Base-by-base conservation (phyloP, 2,888 invertebrate species). In the Ischnus inquisitorius region DNA sequence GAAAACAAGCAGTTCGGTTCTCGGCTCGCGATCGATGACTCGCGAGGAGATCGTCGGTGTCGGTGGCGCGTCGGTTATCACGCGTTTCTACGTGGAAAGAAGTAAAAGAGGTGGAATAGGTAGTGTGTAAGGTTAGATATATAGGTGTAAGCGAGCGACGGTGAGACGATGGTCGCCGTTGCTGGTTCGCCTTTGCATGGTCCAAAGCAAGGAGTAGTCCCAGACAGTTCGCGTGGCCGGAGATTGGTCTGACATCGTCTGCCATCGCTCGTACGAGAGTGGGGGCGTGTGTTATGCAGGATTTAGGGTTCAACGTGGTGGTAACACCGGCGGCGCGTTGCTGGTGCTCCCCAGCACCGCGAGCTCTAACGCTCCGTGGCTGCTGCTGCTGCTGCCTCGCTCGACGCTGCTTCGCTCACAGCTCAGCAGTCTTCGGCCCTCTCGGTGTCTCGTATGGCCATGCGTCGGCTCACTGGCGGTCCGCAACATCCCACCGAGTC, bases 381-480 rank as follows among this genome's bases (percentile, higher is more conserved):
- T 46, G 46, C 12, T 43, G 43, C 43, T 43, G 43, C 4, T 43
- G 78, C 67, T n/a, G 62, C 48, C 77, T 77, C 46, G 78, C 62
- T 75, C 71, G 82, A 76, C 65, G 79, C 72, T 71, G 86, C 79
- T 72, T 78, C 86, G 76, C 75, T 83, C 82, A n/a, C 78, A 22
- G 78, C 76, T 69, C 77, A 77, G 57, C 89, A 87, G 90, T 89
- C 89, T 85, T 89, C 88, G 88, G 86, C 82, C 85, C 88, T 87
- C 88, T 88, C 88, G 84, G 88, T 89, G 78, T 87, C 88, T 87
- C 87, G 90, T 87, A 87, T 90, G 89, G 91, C 90, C 90, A 90
- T 90, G 90, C 90, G 88, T 90, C 88, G 88, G 88, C 80, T 85
- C 87, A 88, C 88, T 67, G 78, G 78, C 80, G 81, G 71, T 78